Base-by-base conservation (phyloP, 2,797 vertebrate species). In the Tamandua tetradactyla region DNA sequence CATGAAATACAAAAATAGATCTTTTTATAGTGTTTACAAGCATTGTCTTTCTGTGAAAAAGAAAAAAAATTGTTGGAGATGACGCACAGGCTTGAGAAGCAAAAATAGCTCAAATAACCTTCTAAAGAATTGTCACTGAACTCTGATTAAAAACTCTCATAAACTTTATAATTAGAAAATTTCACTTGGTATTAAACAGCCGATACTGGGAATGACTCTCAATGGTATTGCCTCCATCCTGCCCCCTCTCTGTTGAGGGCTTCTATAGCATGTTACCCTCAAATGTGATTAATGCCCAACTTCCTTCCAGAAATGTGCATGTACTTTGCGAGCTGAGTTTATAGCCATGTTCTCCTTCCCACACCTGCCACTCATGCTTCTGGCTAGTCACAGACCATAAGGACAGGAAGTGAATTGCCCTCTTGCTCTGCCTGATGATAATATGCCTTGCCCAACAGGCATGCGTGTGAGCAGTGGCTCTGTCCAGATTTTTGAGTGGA, bases 141-240 rank as follows among this genome's bases (percentile, higher is more conserved):
- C 7, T 86, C 49, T 76, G 37, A 91, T 66, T 71, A 64, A 91
- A 93, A 92, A 42, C 17, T 75, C 40, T 87, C 23, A 49, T 23
- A 64, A 20, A 62, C n/a, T 89, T 90, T 80, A 64, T 62, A 44
- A 30, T 49, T n/a, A 13, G 18, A 13, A 35, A 88, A 44, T 40
- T 79, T 84, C 30, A 37, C 35, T 25, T 25, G 17, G 8, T 47
- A 7, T 87, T 68, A 49, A 89, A 25, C 8, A 78, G 27, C 8
- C 35, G 61, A 11, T 2, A 69, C 20, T 75, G 32, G 76, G 15
- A 61, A 71, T 7, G 64, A 7, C 32, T 79, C 20, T 66, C 49
- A 49, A 2, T 14, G 30, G 13, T 17, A 61, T 74, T 30, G 11
- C 40, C 40, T 86, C 35, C 20, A 71, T 32, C 25, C 10, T 27